phyloP scores from a whole-genome alignment of 2,888 invertebrate species.

The Spilarctia lutea region DNA sequence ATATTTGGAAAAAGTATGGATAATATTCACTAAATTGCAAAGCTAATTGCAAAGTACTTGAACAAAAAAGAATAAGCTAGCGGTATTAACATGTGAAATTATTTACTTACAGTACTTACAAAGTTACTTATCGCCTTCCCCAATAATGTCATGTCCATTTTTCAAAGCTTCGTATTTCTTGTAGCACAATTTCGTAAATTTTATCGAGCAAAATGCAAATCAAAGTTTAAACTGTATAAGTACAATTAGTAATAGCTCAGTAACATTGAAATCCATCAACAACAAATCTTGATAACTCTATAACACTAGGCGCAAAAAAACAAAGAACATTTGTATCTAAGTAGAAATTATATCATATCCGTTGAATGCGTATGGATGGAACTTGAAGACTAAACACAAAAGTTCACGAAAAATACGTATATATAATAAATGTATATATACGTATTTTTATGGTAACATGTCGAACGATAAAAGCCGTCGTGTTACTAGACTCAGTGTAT shows the following conservation, averaged over 20 bases:
- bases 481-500: conserved; percentile 62
- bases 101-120: conserved; percentile 65
- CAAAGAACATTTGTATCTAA: conserved; percentile 1
- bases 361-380: conserved; percentile 75
- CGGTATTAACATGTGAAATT: not conserved
- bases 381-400: conserved; percentile 69
- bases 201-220: conserved; percentile 31
- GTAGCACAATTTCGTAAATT: conserved; percentile 21
- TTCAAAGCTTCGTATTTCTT: conserved; percentile 25
- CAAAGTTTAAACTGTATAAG: not conserved
- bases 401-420: conserved; percentile 52
- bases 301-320: conserved; percentile 21
- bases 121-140: conserved; percentile 79
- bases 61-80: not conserved
- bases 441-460: conserved; percentile 74
- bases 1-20: not conserved
- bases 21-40: too few relatives aligned
- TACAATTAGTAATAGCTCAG: conserved; percentile 14
- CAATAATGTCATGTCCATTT: conserved; percentile 77
- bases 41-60: not conserved
- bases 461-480: conserved; percentile 67
- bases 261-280: conserved; percentile 24
- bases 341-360: conserved; percentile 31
- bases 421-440: conserved; percentile 53
- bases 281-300: conserved; percentile 16